Evolutionary conservation across 2,113 vertebrate genomes (phyloP).

Genomic region (Empidonax traillii): DNA sequence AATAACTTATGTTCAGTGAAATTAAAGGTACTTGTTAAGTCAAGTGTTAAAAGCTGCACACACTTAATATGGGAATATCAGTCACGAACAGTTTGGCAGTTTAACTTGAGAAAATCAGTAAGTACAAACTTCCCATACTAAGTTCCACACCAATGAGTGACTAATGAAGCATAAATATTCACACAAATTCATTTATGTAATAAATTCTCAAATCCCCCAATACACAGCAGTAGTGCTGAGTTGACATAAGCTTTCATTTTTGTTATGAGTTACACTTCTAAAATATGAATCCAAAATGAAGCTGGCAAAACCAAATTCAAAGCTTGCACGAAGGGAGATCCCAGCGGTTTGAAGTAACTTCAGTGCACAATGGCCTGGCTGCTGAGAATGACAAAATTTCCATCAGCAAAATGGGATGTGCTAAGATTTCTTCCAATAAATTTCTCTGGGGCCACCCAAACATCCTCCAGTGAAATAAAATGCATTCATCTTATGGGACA

Average conservation of each 20-base stretch:
- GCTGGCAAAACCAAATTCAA: neutral
- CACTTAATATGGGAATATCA: constrained; percentile 58
- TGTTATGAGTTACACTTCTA: neutral
- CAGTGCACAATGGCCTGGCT: neutral
- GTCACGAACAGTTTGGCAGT: constrained; percentile 49
- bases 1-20: constrained; percentile 79
- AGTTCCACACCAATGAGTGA: constrained; percentile 58
- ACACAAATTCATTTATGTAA: constrained; percentile 53
- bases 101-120: constrained; percentile 62
- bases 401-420: neutral
- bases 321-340: neutral
- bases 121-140: constrained; percentile 61
- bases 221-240: constrained; percentile 15
- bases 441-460: neutral
- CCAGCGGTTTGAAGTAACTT: neutral
- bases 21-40: constrained; percentile 80
- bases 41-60: constrained; percentile 76
- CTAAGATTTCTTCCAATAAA: neutral
- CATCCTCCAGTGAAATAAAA: neutral
- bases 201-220: constrained; percentile 45
- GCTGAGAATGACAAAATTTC: neutral
- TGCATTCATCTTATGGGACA: neutral
- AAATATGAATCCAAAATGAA: neutral
- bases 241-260: neutral
- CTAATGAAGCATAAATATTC: constrained; percentile 66